A percentile compares a stretch with the other conserved stretches of the same genome.
Conservation (phyloP, 64 coral and sea anemone genomes). For the Trachythela sp. region DNA sequence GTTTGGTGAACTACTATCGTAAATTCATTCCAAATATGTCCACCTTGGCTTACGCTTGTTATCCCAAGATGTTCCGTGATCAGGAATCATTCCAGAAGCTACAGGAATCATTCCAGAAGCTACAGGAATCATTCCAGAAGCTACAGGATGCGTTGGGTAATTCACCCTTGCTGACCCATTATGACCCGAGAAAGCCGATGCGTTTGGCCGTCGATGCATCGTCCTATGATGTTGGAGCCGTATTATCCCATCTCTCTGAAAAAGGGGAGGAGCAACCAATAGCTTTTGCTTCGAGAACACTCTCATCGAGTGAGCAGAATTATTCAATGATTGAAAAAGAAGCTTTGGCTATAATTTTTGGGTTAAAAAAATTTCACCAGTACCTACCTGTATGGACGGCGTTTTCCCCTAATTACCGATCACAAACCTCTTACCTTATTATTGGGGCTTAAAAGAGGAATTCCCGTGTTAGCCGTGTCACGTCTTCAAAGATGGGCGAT, state of each 20-base stretch:
- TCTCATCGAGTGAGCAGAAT: conserved; percentile 38
- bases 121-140: no score
- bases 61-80: neutral
- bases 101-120: no score
- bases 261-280: conserved; percentile 51
- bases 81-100: conserved; percentile 36
- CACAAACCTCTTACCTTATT: no score
- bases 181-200: conserved; percentile 34
- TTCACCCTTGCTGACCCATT: conserved; percentile 42
- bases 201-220: conserved; percentile 48
- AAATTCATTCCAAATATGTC: conserved; percentile 46
- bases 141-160: conserved; percentile 37
- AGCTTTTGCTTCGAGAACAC: conserved; percentile 44
- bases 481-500: conserved; percentile 55
- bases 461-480: conserved; percentile 29
- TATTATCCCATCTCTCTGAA: conserved; percentile 29
- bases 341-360: conserved; percentile 50
- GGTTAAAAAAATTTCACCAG: conserved; percentile 68
- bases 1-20: conserved; percentile 36
- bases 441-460: conserved; percentile 36
- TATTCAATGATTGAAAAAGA: conserved; percentile 56
- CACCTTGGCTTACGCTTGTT: neutral
- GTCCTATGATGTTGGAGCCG: conserved; percentile 39
- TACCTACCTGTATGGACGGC: conserved; percentile 45
- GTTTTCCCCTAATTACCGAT: conserved; percentile 47